Evolutionary conservation across 2,888 invertebrate genomes (phyloP), one percentile per base, ranked within the genome.

Genomic region (Ormyrus thymus): DNA sequence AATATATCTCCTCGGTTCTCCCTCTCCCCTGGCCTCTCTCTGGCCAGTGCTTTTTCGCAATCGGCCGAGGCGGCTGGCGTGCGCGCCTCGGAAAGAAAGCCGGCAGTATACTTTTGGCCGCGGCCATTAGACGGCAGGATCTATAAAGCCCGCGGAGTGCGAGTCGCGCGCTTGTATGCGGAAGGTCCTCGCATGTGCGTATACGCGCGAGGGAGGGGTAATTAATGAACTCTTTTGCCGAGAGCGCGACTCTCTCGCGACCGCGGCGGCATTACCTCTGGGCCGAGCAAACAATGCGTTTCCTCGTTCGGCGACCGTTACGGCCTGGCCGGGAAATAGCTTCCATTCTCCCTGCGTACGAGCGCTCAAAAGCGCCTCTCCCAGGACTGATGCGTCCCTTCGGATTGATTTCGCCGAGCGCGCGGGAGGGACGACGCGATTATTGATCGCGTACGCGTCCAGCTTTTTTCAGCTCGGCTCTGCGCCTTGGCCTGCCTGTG

Each of bases 261-360:
- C 10, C 13, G 13, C 55, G 29, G 29, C 29, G 29, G 55, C 51
- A 51, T 51, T 51, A 51, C 51, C 51, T 51, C 62, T 45, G 7
- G 13, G n/a, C 11, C 55, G 55, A 15, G n/a, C 51, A 13, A 71
- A 59, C 70, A 59, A 59, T 71, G 70, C 70, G 58, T 71, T 71
- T 59, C 59, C 70, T 69, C 65, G 29, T 65, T 53, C 58, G 69
- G 55, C 53, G 70, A 70, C 69, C 56, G 69, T 58, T 70, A 69
- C 9, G 43, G 3, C 8, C 53, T 43, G 3, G 29, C 29, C 62
- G 70, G 70, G 70, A 70, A 58, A 58, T 70, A 58, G 70, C 46
- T 56, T 58, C 70, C 58, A 70, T 56, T 70, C 56, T 70, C 48
- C 45, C n/a, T 7, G 51, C 3, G 29, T 29, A 29, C 1, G 1